Conservation (phyloP, 2,113 vertebrate species). For the Orientallactaga bullata region DNA sequence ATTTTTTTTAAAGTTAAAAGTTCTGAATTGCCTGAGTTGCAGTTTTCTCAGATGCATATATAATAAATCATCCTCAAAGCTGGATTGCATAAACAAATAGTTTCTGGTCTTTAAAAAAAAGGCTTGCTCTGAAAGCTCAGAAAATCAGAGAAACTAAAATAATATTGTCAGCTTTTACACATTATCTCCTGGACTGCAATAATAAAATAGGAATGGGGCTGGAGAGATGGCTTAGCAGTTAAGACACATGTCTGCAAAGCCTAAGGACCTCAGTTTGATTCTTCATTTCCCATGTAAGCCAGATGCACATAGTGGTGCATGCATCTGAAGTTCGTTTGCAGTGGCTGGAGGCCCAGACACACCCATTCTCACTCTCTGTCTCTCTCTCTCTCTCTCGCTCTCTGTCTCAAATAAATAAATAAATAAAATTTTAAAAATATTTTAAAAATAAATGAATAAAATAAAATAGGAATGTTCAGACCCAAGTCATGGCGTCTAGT, state of each 20-base stretch:
- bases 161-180: constrained; percentile 50
- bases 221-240: no score
- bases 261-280: no score
- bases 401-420: no score
- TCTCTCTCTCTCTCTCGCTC: no score
- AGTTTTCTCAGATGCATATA: constrained; percentile 76
- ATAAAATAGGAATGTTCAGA: constrained; percentile 25
- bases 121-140: constrained; percentile 20
- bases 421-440: no score
- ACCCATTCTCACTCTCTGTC: no score
- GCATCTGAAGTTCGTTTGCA: no score
- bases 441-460: no score
- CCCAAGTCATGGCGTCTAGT: not conserved
- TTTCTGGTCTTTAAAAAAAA: constrained; percentile 63
- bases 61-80: constrained; percentile 76
- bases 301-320: no score
- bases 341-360: no score
- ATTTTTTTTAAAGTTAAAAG: constrained; percentile 54
- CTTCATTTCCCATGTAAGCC: no score
- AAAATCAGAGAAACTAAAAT: constrained; percentile 52
- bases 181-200: constrained; percentile 8
- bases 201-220: constrained; percentile 48
- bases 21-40: constrained; percentile 51
- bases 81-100: constrained; percentile 63
- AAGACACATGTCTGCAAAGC: no score